Conservation (phyloP, 37 sponge, comb jelly and placozoan genomes). For the Diacarnus erythraeanus region DNA sequence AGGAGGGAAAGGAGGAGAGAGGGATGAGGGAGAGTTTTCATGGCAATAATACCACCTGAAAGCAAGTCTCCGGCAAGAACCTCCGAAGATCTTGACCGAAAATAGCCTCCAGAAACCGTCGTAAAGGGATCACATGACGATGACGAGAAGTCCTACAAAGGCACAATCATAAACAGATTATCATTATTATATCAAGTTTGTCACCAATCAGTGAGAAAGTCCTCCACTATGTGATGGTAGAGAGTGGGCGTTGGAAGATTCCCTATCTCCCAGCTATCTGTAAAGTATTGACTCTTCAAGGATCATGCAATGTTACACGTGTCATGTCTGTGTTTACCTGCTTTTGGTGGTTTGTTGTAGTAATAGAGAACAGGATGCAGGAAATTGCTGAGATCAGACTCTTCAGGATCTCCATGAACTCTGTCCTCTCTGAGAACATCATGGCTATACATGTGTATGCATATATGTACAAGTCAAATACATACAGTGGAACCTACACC, state of each 20-base stretch:
- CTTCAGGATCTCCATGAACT: slow-evolving; percentile 66
- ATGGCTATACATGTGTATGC: no score
- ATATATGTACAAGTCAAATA: not conserved
- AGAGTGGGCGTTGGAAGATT: slow-evolving; percentile 37
- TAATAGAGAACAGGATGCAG: slow-evolving; percentile 95
- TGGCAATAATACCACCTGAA: slow-evolving; percentile 55
- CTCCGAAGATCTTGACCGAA: slow-evolving; percentile 53
- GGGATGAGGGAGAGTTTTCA: no score
- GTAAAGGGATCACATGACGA: slow-evolving; percentile 65
- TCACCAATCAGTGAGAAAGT: slow-evolving; percentile 89
- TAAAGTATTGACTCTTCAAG: not conserved
- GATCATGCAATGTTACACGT: not conserved
- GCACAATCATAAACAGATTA: not conserved
- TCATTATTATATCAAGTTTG: not conserved
- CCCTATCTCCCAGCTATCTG: slow-evolving; percentile 10
- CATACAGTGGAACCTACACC: not conserved
- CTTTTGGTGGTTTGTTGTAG: slow-evolving; percentile 39
- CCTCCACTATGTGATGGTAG: slow-evolving; percentile 86
- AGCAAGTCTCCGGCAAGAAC: slow-evolving; percentile 59
- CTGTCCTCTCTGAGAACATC: slow-evolving; percentile 77
- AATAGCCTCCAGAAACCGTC: slow-evolving; percentile 74
- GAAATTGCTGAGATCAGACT: slow-evolving; percentile 90
- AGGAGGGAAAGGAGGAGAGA: not conserved
- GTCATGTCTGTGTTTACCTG: no score
- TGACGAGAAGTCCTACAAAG: slow-evolving; percentile 56